These are phyloP conservation scores for Characodon lateralis DNA, from an alignment of 2,797 vertebrate species.

Conservation along the genomic window DNA sequence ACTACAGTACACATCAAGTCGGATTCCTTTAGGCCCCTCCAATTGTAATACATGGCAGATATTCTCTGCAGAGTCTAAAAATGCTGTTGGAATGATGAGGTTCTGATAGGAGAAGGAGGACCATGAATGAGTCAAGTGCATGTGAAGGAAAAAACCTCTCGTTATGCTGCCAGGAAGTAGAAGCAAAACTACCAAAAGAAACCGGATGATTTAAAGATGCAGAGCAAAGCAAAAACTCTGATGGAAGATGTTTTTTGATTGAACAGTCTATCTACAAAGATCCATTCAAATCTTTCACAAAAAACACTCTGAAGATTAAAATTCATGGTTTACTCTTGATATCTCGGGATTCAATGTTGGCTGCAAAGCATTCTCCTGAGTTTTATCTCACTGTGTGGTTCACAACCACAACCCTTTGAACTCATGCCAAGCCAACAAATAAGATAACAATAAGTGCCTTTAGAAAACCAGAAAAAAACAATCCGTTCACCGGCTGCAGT, in stretches of 20 bases:
- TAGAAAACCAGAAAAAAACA: constrained; percentile 12
- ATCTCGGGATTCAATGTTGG: constrained; percentile 13
- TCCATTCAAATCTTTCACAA: not conserved
- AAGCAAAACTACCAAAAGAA: constrained; percentile 31
- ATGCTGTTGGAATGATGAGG: not conserved
- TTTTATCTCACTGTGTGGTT: constrained; percentile 27
- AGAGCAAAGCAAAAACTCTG: not conserved
- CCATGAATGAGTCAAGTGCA: constrained; percentile 1
- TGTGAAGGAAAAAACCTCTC: constrained; percentile 7
- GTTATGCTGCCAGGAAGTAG: constrained; percentile 10
- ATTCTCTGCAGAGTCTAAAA: not conserved
- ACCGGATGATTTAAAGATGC: not conserved
- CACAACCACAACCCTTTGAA: constrained; percentile 23
- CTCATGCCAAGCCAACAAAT: constrained; percentile 15
- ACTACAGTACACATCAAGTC: not conserved
- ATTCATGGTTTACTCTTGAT: not conserved
- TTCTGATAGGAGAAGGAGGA: not conserved
- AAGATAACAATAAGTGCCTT: constrained; percentile 27
- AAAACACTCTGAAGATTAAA: not conserved
- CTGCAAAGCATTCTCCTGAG: constrained; percentile 1
- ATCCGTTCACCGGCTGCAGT: constrained; percentile 3
- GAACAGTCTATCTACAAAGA: not conserved
- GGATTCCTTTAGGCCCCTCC: not conserved
- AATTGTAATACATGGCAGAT: not conserved
- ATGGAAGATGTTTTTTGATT: not conserved